These are phyloP conservation scores for Perognathus longimembris DNA, from an alignment of 2,113 vertebrate species.

Conservation along the genomic window DNA sequence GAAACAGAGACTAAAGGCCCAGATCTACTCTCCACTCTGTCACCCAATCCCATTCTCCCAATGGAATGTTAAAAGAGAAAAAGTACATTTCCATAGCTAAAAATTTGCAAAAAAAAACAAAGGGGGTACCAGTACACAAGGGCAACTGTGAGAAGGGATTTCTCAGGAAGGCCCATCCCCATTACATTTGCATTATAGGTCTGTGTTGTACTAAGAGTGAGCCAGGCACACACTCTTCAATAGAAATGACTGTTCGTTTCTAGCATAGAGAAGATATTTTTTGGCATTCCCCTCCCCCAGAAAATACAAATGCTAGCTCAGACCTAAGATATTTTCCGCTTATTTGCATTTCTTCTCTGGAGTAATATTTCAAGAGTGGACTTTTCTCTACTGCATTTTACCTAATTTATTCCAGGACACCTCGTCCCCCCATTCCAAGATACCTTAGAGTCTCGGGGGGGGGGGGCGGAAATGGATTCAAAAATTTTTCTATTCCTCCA, in stretches of 20 bases:
- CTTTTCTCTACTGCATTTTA: constrained; percentile 80
- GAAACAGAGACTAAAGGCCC: not conserved
- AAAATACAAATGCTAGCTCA: not conserved
- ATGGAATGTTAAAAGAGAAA: not conserved
- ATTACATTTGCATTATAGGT: not conserved
- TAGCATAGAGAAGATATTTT: not conserved
- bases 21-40: not conserved
- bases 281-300: not conserved
- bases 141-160: not conserved
- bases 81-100: not conserved
- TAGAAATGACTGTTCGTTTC: constrained; percentile 17
- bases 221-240: not conserved
- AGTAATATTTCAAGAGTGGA: constrained; percentile 71
- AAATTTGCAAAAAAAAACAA: constrained; percentile 22
- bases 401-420: constrained; percentile 79
- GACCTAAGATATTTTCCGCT: constrained; percentile 10
- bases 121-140: not conserved
- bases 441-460: constrained; percentile 37
- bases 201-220: not conserved
- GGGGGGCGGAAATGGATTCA: constrained; percentile 38
- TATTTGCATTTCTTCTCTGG: constrained; percentile 49
- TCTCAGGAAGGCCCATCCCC: not conserved
- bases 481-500: constrained; percentile 9
- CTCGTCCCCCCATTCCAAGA: constrained; percentile 75
- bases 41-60: not conserved